Conservation (phyloP, 2,888 invertebrate genomes). For the Rotaria sp. region DNA sequence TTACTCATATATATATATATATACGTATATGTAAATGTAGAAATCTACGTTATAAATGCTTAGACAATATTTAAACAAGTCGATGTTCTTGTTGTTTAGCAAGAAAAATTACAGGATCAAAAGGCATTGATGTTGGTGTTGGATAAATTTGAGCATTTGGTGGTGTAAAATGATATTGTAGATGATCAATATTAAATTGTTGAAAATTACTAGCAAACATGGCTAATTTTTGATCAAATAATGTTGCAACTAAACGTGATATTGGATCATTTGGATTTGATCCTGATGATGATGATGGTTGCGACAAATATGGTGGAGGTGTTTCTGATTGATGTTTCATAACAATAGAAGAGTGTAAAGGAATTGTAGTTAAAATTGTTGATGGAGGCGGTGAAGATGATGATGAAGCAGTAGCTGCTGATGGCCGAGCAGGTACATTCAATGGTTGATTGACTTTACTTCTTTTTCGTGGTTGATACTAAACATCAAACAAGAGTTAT, state of each 20-base stretch:
- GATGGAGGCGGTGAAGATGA: constrained; percentile 30
- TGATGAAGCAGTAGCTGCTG: constrained; percentile 17
- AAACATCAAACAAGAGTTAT: not conserved
- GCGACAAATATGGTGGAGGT: not conserved
- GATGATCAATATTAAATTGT: not conserved
- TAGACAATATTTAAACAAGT: not conserved
- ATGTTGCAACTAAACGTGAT: not conserved
- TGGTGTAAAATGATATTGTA: constrained; percentile 5
- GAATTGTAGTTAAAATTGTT: not conserved
- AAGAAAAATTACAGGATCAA: not conserved
- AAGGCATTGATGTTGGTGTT: not conserved
- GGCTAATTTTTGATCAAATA: not conserved
- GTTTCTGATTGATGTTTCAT: not conserved
- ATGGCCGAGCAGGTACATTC: not conserved
- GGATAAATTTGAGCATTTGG: not conserved
- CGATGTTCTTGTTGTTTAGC: constrained; percentile 14
- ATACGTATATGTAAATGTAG: too few species aligned
- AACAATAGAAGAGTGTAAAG: not conserved
- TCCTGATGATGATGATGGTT: not conserved
- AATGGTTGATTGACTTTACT: not conserved
- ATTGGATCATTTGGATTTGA: not conserved
- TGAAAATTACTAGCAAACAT: constrained; percentile 10
- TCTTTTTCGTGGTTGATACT: constrained; percentile 2
- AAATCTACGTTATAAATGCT: not conserved
- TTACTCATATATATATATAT: too few species aligned